Base-by-base conservation (phyloP, 2,888 invertebrate species). In the Lamellibrachia satsuma region DNA sequence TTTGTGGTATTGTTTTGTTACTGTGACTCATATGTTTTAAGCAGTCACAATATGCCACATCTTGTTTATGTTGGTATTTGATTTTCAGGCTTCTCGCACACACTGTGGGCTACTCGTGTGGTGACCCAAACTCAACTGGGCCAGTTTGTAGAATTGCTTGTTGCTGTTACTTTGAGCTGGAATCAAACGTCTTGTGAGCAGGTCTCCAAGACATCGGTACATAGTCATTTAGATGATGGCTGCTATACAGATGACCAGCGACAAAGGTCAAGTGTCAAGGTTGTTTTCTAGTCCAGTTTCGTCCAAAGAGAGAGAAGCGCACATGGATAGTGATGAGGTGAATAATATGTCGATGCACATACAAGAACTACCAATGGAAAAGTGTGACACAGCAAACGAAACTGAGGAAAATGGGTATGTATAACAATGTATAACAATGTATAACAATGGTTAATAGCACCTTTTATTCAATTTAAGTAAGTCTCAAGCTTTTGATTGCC, bases 221-320 rank as follows among this genome's bases (percentile, higher is more conserved):
- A 75, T 22, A 75, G 39, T 39, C 39, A 39, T 39, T 39, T 39
- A 39, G 75, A 75, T 75, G 75, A 75, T 75, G 75, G 75, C 75
- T 75, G 75, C 75, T 22, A 75, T 75, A 75, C 75, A 75, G 75
- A 75, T 75, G 75, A 75, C 15, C 75, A 75, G 6, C 6, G 75
- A 75, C 22, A 75, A 75, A 22, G 22, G 75, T n/a, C 75, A 75
- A 75, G 75, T 75, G 22, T 22, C 75, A n/a, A 15, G 75, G 75
- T 75, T 75, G 75, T 75, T 75, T 75, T 75, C 75, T 75, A 75
- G 75, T 75, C 75, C 75, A 75, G 75, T 75, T 75, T 22, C 75
- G 2, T 75, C 75, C n/a, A n/a, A 22, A 22, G 75, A 75, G 75
- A 75, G 75, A 75, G 75, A 75, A 4, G 22, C 75, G 6, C n/a